phyloP scores from a whole-genome alignment of 2,888 invertebrate genomes.

The Orthosia gothica region DNA sequence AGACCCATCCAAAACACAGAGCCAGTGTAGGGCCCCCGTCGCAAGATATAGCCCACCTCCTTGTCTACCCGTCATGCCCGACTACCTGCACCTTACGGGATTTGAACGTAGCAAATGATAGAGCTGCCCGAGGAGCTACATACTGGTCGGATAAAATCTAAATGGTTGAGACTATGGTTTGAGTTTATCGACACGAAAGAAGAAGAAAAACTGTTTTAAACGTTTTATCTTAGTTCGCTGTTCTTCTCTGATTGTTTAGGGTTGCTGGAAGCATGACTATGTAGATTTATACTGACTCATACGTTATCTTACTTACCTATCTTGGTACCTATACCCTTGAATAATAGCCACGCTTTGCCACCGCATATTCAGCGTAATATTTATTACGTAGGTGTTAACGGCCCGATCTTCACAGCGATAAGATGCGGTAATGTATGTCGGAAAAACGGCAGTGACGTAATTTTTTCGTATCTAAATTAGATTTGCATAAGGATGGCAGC shows the following conservation, averaged over 20 bases:
- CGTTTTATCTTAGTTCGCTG: neutral
- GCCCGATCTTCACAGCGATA: constrained; percentile 30
- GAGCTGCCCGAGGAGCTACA: too few relatives aligned
- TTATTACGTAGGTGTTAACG: constrained; percentile 14
- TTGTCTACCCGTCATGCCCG: too few relatives aligned
- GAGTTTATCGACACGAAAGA: too few relatives aligned
- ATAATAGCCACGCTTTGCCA: neutral
- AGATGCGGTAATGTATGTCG: constrained; percentile 21
- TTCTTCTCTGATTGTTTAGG: neutral
- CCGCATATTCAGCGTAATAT: constrained; percentile 19
- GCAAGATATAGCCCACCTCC: too few relatives aligned
- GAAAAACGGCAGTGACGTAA: constrained; percentile 25
- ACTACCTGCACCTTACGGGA: too few relatives aligned
- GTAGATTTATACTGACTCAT: neutral
- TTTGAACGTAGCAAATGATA: too few relatives aligned
- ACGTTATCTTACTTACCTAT: neutral
- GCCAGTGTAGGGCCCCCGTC: too few relatives aligned
- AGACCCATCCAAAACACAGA: too few relatives aligned
- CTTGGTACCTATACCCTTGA: neutral
- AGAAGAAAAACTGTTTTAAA: neutral
- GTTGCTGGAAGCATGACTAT: neutral
- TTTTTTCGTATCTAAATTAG: constrained; percentile 42
- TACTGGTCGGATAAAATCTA: too few relatives aligned
- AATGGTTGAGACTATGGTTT: too few relatives aligned
- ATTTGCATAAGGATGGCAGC: constrained; percentile 17